Evolutionary conservation across 2,888 invertebrate genomes (phyloP).

Genomic region (Monochamus alternatus): DNA sequence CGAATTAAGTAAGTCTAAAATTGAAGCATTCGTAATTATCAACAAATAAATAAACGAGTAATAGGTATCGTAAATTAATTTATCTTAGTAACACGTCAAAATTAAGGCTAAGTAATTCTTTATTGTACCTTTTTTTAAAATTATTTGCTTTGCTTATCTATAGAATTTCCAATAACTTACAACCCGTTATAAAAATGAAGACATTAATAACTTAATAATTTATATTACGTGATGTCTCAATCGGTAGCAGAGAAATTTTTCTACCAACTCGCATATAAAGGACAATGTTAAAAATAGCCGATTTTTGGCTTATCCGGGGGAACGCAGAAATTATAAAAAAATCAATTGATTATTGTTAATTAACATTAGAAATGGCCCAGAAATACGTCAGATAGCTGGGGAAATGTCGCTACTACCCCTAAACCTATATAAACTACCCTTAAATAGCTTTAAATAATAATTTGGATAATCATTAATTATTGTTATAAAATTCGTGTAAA

Average conservation of each 20-base stretch:
- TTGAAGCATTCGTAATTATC: background rate
- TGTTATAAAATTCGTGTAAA: too few relatives aligned
- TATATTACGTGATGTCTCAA: background rate
- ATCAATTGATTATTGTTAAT: too few relatives aligned
- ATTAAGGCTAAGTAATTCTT: slow-evolving; percentile 17
- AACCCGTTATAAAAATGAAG: background rate
- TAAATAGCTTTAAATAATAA: too few relatives aligned
- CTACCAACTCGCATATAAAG: background rate
- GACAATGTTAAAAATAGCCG: too few relatives aligned
- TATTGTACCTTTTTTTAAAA: slow-evolving; percentile 18
- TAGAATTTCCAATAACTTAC: slow-evolving; percentile 11
- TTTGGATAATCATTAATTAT: too few relatives aligned
- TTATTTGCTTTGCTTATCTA: slow-evolving; percentile 19
- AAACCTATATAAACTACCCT: too few relatives aligned
- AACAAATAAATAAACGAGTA: background rate
- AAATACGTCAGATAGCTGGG: too few relatives aligned
- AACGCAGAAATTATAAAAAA: too few relatives aligned
- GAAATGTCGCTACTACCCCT: too few relatives aligned
- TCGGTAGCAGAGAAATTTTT: background rate
- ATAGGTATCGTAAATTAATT: slow-evolving; percentile 4
- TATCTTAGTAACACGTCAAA: slow-evolving; percentile 8
- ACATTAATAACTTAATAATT: slow-evolving; percentile 1
- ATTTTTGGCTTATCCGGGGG: too few relatives aligned
- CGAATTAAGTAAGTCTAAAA: background rate
- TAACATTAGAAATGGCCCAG: too few relatives aligned